These are phyloP conservation scores for Callimorpha dominula DNA, from an alignment of 2,888 invertebrate species.

Conservation along the genomic window DNA sequence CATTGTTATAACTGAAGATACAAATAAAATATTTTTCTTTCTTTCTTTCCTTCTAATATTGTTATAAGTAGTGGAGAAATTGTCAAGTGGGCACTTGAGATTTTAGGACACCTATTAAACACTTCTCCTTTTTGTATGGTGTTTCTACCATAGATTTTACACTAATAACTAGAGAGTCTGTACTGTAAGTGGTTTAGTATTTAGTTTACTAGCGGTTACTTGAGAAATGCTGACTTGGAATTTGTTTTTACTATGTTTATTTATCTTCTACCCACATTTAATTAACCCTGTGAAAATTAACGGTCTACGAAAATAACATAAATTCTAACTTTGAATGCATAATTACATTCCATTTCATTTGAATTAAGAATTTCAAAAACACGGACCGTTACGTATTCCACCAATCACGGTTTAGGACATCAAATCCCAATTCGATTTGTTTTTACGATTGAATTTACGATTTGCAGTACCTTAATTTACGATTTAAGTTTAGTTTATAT, in stretches of 20 bases:
- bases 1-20: too few relatives aligned
- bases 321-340: slow-evolving; percentile 37
- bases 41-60: too few relatives aligned
- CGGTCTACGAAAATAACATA: slow-evolving; percentile 13
- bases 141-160: too few relatives aligned
- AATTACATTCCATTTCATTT: slow-evolving; percentile 35
- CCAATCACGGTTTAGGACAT: slow-evolving; percentile 56
- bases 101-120: too few relatives aligned
- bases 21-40: too few relatives aligned
- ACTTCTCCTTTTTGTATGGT: too few relatives aligned
- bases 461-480: slow-evolving; percentile 66
- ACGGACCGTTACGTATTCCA: slow-evolving; percentile 46
- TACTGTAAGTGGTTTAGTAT: too few relatives aligned
- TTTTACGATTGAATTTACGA: slow-evolving; percentile 67
- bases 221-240: background rate
- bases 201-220: background rate
- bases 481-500: slow-evolving; percentile 67
- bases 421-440: slow-evolving; percentile 54
- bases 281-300: slow-evolving; percentile 14
- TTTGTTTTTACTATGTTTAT: background rate
- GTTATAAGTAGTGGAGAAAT: too few relatives aligned
- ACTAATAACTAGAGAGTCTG: too few relatives aligned
- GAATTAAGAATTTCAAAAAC: slow-evolving; percentile 48
- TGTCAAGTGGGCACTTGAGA: too few relatives aligned
- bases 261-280: background rate